Evolutionary conservation across 1,140 invertebrate genomes (phyloP).

Genomic region (Rhopalosiphum maidis): DNA sequence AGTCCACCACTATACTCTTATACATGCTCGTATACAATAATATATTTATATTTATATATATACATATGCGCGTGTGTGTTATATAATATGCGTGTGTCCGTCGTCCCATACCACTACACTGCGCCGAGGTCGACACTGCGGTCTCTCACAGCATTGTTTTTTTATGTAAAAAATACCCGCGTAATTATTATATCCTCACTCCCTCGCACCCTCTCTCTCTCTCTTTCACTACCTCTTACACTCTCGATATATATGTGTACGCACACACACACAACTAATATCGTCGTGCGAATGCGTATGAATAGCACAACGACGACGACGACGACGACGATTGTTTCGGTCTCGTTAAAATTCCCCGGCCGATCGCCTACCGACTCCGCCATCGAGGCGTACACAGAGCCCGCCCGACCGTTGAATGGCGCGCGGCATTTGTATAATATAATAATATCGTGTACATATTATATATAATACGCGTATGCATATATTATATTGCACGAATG

Average conservation of each 20-base stretch:
- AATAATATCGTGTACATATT: background rate
- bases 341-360: slow-evolving; percentile 36
- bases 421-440: background rate
- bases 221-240: background rate
- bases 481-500: background rate
- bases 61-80: background rate
- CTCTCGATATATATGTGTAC: too few species aligned
- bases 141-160: background rate
- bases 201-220: background rate
- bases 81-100: background rate
- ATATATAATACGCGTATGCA: too few species aligned
- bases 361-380: background rate
- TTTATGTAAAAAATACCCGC: slow-evolving; percentile 10
- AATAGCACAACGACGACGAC: background rate
- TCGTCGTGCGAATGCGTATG: background rate
- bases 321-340: slow-evolving; percentile 17
- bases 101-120: background rate
- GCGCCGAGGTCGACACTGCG: background rate
- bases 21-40: background rate
- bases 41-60: too few species aligned
- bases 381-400: background rate
- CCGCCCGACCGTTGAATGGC: background rate
- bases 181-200: slow-evolving; percentile 5
- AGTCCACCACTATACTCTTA: background rate
- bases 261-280: background rate